A percentile compares a stretch with the other conserved stretches of the same genome.
phyloP scores from a whole-genome alignment of 2,888 invertebrate genomes.

The Drosophila pseudotalamancana region DNA sequence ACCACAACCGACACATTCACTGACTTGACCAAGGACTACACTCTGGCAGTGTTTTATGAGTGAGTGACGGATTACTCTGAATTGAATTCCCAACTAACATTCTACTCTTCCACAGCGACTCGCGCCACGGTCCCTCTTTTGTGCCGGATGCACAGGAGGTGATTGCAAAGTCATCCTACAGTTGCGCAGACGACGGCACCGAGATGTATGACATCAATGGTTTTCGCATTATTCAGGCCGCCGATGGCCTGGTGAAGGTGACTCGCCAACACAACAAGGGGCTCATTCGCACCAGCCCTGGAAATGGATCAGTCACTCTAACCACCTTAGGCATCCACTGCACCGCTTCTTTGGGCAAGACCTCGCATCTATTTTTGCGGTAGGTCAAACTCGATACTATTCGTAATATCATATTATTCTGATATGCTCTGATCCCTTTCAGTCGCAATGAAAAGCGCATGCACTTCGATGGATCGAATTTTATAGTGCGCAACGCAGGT shows the following conservation, averaged over 20 bases:
- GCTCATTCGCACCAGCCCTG: conserved; percentile 92
- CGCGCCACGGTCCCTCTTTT: conserved; percentile 89
- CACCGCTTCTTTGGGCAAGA: conserved; percentile 93
- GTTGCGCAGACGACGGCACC: conserved; percentile 92
- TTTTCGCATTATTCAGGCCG: conserved; percentile 92
- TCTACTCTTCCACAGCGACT: conserved; percentile 86
- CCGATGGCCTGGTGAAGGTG: conserved; percentile 92
- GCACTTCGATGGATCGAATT: conserved; percentile 94
- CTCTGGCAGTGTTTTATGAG: conserved; percentile 93
- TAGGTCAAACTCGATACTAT: conserved; percentile 63
- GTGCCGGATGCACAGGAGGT: conserved; percentile 91
- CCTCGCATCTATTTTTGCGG: conserved; percentile 90
- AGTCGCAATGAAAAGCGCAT: conserved; percentile 94
- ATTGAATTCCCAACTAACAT: neutral
- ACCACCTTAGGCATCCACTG: conserved; percentile 94
- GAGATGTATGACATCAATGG: conserved; percentile 95
- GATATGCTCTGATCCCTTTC: neutral
- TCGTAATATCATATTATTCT: neutral
- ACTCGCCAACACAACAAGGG: conserved; percentile 90
- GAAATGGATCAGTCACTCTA: conserved; percentile 93
- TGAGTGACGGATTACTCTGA: conserved; percentile 78
- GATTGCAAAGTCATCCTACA: conserved; percentile 90
- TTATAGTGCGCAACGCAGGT: conserved; percentile 95
- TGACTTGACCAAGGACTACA: conserved; percentile 93
- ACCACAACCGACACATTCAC: conserved; percentile 95